A percentile compares a stretch with the other conserved stretches of the same genome.
Evolutionary conservation across 2,113 vertebrate species (phyloP).

Genomic region (Elachura formosa): DNA sequence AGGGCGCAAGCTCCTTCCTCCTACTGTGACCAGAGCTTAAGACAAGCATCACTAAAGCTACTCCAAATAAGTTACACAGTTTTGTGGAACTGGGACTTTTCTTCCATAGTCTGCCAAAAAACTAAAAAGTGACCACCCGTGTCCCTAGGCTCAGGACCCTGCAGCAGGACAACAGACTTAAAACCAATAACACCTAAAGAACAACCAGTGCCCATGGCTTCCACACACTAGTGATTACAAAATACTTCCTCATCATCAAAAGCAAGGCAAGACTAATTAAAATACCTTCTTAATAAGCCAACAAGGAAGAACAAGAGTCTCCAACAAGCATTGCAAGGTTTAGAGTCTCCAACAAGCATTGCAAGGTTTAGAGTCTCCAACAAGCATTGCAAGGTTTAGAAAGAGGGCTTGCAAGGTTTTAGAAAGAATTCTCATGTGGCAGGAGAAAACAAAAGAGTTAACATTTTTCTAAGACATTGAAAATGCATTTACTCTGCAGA

Average conservation of each 20-base stretch:
- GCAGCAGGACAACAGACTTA: neutral
- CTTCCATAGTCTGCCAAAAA: accelerated
- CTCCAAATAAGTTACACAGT: neutral
- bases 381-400: no score
- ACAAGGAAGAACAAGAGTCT: neutral
- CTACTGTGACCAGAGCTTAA: neutral
- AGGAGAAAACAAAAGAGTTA: neutral
- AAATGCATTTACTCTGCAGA: neutral
- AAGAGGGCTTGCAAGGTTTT: neutral
- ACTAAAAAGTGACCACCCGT: accelerated
- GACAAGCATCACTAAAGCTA: neutral
- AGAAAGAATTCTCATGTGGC: accelerated
- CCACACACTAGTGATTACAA: neutral
- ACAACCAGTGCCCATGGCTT: neutral
- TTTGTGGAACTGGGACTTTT: neutral
- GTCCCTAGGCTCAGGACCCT: neutral
- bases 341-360: no score
- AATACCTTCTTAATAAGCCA: neutral
- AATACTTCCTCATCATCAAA: neutral
- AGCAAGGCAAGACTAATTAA: neutral
- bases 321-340: no score
- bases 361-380: no score
- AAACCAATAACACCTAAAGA: neutral
- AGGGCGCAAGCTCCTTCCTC: neutral
- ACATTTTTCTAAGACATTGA: neutral